Evolutionary conservation across 2,113 vertebrate species (phyloP), one percentile per base, ranked within the genome.

Genomic region (Guaruba guarouba): DNA sequence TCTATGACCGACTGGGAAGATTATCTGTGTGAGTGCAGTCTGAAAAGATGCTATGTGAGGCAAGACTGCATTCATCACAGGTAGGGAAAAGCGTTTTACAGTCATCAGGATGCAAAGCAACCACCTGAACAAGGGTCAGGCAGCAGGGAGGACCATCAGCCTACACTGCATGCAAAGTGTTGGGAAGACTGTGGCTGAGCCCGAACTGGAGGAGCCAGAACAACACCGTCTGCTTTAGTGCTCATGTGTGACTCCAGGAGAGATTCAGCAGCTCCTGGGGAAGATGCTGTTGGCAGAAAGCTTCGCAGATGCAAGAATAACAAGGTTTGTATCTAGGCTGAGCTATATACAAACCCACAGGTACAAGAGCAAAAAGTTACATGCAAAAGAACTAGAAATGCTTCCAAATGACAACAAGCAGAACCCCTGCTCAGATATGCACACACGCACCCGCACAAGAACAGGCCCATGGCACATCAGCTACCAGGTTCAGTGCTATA

Each of bases 21-120:
- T 4, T 2, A 44, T 2, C 31, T 16, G 37, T 12, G 10, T 0
- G 28, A 67, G 7, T 2, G 17, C 66, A 54, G 41, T 7, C 37
- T 11, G 33, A 52, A 33, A 33, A 67, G 44, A 48, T 11, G 64
- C 27, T 39, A 13, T 0, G 1, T 0, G 0, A 75, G 48, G 20
- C 15, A 48, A 24, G 17, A 6, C 20, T 4, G 3, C 27, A 19
- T 33, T 13, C 29, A 25, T 6, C 59, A 29, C 43, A 13, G 41
- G 46, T 4, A 20, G 13, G 63, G 52, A 44, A 39, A 43, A 62
- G 69, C 1, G 0, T 8, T 61, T 19, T 5, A 11, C 44, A n/a
- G 67, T 3, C 29, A 7, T 7, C 29, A 9, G 17, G 75, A 59
- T 8, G 39, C 41, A 54, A 28, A 77, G 2, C 51, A 59, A 17